Evolutionary conservation across 2,113 vertebrate genomes (phyloP).

Genomic region (Misgurnus mizolepis): DNA sequence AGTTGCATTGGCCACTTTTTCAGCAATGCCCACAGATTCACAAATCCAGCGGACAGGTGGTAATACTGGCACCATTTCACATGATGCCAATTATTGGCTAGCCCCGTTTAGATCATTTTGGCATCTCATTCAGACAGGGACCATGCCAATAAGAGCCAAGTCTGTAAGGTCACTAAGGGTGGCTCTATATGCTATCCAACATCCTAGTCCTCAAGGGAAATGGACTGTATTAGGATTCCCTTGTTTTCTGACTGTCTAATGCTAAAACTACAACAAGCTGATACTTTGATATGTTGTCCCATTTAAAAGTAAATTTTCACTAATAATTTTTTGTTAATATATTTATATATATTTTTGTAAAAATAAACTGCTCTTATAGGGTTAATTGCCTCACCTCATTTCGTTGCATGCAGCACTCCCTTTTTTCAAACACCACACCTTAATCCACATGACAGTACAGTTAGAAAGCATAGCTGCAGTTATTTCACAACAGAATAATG

Average conservation of each 20-base stretch:
- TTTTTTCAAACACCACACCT: constrained; percentile 30
- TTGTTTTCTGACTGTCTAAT: too few species aligned
- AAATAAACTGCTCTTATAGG: neutral
- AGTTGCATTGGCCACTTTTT: neutral
- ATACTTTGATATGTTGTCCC: too few species aligned
- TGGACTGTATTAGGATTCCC: neutral
- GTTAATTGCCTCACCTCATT: constrained; percentile 29
- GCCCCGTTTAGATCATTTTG: constrained; percentile 15
- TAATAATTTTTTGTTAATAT: neutral
- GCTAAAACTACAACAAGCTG: too few species aligned
- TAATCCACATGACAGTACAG: constrained; percentile 13
- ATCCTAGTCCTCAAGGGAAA: neutral
- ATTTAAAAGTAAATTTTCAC: neutral
- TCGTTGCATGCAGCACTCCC: neutral
- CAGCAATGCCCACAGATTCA: neutral
- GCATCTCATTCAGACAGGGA: constrained; percentile 21
- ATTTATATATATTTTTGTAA: neutral
- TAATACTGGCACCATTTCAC: constrained; percentile 3
- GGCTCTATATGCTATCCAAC: neutral
- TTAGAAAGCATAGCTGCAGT: constrained; percentile 17
- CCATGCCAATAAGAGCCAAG: neutral
- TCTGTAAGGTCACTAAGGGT: neutral
- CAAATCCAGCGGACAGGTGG: constrained; percentile 32
- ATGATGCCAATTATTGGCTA: neutral
- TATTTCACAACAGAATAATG: constrained; percentile 12